Evolutionary conservation across 2,113 vertebrate species (phyloP).

Genomic region (Bambusicola thoracicus): DNA sequence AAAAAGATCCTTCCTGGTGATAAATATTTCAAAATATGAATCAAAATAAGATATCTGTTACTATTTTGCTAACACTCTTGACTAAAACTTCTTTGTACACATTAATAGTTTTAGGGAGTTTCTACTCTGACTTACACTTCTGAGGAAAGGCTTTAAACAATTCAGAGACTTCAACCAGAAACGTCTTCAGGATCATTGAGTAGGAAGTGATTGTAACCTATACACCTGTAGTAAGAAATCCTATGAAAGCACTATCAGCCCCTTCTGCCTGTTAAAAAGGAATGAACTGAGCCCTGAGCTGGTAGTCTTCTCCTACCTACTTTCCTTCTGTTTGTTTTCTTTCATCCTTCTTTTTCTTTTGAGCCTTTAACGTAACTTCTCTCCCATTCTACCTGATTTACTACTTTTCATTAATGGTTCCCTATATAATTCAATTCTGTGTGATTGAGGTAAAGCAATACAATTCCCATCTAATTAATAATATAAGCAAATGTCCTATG

Average conservation of each 20-base stretch:
- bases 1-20: background rate
- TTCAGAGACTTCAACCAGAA: background rate
- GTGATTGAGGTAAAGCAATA: background rate
- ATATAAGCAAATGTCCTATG: background rate
- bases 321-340: background rate
- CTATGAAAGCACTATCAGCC: background rate
- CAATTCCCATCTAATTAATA: background rate
- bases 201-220: background rate
- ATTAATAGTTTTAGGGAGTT: background rate
- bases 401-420: background rate
- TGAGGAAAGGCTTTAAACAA: background rate
- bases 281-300: background rate
- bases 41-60: background rate
- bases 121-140: background rate
- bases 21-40: background rate
- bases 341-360: background rate
- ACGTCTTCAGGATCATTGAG: background rate
- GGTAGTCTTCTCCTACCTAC: background rate
- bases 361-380: background rate
- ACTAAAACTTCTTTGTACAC: background rate
- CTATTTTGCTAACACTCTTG: background rate
- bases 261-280: background rate
- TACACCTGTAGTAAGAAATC: background rate
- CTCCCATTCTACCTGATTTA: background rate
- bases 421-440: background rate